Evolutionary conservation across 2,113 vertebrate genomes (phyloP).

Genomic region (pig (Sus scrofa)): T2T-Sscrofa CM000817.6:168365501-168366000

Average conservation of each 20-base stretch:
- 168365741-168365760: conserved; percentile 76
- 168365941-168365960: not conserved
- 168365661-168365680: not conserved
- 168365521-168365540: not conserved
- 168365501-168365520: not conserved
- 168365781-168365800: not conserved
- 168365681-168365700: not conserved
- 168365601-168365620: not conserved
- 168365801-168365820: not conserved
- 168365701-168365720: conserved; percentile 89
- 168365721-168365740: conserved; percentile 90
- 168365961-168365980: not conserved
- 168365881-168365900: not conserved
- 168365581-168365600: not conserved
- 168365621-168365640: not conserved
- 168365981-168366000: not conserved
- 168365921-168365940: not conserved
- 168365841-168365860: not conserved
- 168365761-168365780: not conserved
- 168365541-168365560: not conserved
- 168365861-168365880: not conserved
- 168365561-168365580: not conserved
- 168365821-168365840: not conserved
- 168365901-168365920: not conserved
- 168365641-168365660: not conserved